These are phyloP conservation scores for Mormoops blainvillei DNA, from an alignment of 2,113 vertebrate species.

Conservation along the genomic window DNA sequence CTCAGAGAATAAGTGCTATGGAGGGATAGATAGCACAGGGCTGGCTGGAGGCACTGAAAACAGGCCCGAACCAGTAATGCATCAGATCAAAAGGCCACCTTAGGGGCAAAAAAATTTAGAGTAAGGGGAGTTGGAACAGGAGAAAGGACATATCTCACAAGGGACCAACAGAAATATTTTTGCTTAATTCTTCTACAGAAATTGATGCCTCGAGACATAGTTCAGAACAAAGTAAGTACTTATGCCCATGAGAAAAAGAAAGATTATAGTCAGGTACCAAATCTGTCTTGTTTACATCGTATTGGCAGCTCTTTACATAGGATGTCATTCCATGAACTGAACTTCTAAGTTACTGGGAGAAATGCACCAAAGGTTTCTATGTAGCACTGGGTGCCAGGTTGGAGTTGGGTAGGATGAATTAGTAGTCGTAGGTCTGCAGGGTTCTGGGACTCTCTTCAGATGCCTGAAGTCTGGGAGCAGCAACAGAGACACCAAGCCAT, in stretches of 20 bases:
- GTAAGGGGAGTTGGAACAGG: neutral
- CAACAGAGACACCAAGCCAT: neutral
- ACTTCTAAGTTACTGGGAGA: neutral
- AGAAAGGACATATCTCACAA: neutral
- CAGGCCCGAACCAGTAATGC: neutral
- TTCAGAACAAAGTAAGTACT: conserved; percentile 71
- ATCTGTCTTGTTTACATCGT: neutral
- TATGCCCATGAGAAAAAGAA: neutral
- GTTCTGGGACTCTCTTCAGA: neutral
- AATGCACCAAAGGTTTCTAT: neutral
- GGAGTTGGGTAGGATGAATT: neutral
- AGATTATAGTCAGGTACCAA: neutral
- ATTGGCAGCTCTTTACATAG: neutral
- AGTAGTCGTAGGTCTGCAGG: neutral
- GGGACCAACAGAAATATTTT: neutral
- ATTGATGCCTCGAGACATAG: conserved; percentile 18
- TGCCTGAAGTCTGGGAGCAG: neutral
- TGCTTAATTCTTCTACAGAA: conserved; percentile 49
- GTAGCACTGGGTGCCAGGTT: neutral
- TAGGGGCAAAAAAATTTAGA: neutral
- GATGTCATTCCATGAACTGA: neutral
- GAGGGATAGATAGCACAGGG: neutral
- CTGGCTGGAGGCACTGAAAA: neutral
- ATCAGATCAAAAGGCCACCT: neutral
- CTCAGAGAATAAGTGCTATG: neutral